Base-by-base conservation (phyloP, 2,888 invertebrate genomes). In the Koerneria pararmatus region DNA sequence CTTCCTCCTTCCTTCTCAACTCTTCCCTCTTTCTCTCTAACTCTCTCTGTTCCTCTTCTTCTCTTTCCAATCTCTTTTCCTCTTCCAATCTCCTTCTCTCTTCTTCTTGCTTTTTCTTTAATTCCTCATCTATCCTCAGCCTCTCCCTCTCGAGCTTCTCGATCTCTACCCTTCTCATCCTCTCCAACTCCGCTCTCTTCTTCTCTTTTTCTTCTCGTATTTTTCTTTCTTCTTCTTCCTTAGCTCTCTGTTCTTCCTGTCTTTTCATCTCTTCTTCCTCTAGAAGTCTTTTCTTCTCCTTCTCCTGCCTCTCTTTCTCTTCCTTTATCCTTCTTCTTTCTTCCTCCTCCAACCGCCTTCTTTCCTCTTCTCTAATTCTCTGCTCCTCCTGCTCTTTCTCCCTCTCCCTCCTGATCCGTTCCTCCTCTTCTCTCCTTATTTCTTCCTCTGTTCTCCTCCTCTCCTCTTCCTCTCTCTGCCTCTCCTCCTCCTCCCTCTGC, bases 1-100 rank as follows among this genome's bases (percentile, higher is more conserved):
- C n/a, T 46, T 19, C n/a, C n/a, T 46, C 46, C 11, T 46, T 46
- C 46, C 46, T 46, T 46, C n/a, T 19, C n/a, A 15, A n/a, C n/a
- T 46, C 46, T 46, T 46, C 49, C 22, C 51, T n/a, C n/a, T n/a
- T n/a, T n/a, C n/a, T n/a, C n/a, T n/a, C n/a, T n/a, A n/a, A n/a
- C n/a, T n/a, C n/a, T 27, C 61, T 8, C 3, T 51, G 49, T 51
- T 11, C n/a, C 61, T 11, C 27, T 51, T 2, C 24, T 62, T 41
- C 19, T 62, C 61, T 19, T 62, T 51, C 3, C 46, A n/a, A 2
- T 2, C 35, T 34, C 8, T 56, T 31, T 56, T 8, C n/a, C n/a
- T n/a, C n/a, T n/a, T n/a, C 61, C 8, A 8, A 62, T 62, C 35
- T 11, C n/a, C 61, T 11, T 34, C 61, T 2, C 24, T 62, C 51